phyloP scores from a whole-genome alignment of 2,888 invertebrate genomes.

The Drosophila fungiperda region DNA sequence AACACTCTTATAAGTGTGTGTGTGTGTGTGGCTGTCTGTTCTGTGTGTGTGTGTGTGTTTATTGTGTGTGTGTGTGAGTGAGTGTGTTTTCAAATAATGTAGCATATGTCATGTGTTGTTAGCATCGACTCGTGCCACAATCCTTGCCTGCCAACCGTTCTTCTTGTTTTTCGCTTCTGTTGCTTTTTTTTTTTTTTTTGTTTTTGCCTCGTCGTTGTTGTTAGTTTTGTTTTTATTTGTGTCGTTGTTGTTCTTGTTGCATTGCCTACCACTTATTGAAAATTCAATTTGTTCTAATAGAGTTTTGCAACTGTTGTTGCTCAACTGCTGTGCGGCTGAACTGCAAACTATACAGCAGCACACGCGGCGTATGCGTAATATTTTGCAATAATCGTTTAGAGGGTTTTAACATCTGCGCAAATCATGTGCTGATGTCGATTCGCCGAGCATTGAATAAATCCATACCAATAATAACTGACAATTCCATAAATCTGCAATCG shows the following conservation, averaged over 20 bases:
- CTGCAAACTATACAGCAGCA: slow-evolving; percentile 14
- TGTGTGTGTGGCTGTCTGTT: slow-evolving; percentile 10
- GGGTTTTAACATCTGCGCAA: not conserved
- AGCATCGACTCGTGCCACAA: slow-evolving; percentile 40
- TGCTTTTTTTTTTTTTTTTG: not conserved
- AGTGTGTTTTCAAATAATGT: slow-evolving; percentile 38
- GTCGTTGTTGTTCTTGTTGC: slow-evolving; percentile 29
- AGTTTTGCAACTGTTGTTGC: slow-evolving; percentile 54
- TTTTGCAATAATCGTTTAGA: slow-evolving; percentile 1
- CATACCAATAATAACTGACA: not conserved
- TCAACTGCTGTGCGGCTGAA: slow-evolving; percentile 17
- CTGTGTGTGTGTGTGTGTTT: slow-evolving; percentile 32
- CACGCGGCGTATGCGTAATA: slow-evolving; percentile 47
- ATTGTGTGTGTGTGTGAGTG: slow-evolving; percentile 22
- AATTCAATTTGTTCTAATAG: slow-evolving; percentile 75
- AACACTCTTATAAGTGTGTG: slow-evolving; percentile 28
- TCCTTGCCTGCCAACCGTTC: slow-evolving; percentile 16
- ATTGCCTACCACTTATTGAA: slow-evolving; percentile 66
- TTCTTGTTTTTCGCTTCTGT: slow-evolving; percentile 15
- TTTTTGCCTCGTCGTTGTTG: not conserved
- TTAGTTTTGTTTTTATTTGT: slow-evolving; percentile 9
- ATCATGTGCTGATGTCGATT: not conserved
- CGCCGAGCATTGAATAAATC: not conserved
- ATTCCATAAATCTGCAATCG: not conserved
- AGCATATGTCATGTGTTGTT: slow-evolving; percentile 71